Evolutionary conservation across 2,888 invertebrate species (phyloP).

Genomic region (Teleogryllus oceanicus): DNA sequence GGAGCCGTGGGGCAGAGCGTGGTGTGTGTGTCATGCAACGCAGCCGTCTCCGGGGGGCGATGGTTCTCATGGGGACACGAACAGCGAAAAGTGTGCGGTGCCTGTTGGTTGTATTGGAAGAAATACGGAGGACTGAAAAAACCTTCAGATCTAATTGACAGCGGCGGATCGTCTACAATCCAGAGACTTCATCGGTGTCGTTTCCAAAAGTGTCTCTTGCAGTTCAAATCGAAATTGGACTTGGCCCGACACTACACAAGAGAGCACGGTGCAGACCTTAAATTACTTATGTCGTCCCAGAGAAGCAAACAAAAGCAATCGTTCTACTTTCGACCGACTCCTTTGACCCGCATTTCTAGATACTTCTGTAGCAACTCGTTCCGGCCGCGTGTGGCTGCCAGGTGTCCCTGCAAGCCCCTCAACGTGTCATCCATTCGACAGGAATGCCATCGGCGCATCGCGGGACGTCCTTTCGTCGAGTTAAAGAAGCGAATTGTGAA

Average conservation of each 20-base stretch:
- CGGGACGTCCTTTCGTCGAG: too few species aligned
- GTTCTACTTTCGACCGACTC: not conserved
- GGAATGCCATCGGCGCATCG: not conserved
- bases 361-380: not conserved
- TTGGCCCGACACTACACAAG: not conserved
- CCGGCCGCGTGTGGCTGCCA: not conserved
- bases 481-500: too few species aligned
- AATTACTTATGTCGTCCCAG: not conserved
- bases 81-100: slow-evolving; percentile 87
- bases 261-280: not conserved
- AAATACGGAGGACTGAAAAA: slow-evolving; percentile 95
- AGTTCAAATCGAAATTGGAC: not conserved
- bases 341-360: not conserved
- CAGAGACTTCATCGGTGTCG: not conserved
- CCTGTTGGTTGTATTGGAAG: slow-evolving; percentile 98
- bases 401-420: not conserved
- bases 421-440: not conserved
- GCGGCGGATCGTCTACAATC: not conserved
- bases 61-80: slow-evolving; percentile 98
- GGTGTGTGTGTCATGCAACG: slow-evolving; percentile 46
- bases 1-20: too few species aligned
- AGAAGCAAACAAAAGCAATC: not conserved
- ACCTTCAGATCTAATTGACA: slow-evolving; percentile 49
- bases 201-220: not conserved
- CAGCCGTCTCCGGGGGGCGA: slow-evolving; percentile 75